phyloP scores from a whole-genome alignment of 2,888 invertebrate genomes.

The Phania funesta region DNA sequence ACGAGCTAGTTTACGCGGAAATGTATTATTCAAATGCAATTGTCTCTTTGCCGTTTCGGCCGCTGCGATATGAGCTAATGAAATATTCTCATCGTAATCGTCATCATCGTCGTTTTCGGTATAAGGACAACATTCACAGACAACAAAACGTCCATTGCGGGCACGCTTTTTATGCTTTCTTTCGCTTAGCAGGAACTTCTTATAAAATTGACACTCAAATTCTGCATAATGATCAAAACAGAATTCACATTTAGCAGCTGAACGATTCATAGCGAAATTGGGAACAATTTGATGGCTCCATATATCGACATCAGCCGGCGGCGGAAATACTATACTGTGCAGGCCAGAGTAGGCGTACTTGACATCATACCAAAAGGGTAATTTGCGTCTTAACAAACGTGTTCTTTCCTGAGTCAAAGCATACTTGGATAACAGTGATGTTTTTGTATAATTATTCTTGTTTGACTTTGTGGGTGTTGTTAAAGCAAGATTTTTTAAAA shows the following conservation, averaged over 20 bases:
- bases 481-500: conserved; percentile 69
- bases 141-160: conserved; percentile 80
- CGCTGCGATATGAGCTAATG: conserved; percentile 77
- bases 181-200: conserved; percentile 74
- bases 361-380: conserved; percentile 80
- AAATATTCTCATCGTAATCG: conserved; percentile 76
- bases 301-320: conserved; percentile 79
- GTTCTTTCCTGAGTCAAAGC: conserved; percentile 35
- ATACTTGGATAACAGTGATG: background rate
- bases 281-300: conserved; percentile 79
- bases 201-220: conserved; percentile 83
- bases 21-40: conserved; percentile 71
- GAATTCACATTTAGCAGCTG: conserved; percentile 82
- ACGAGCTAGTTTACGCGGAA: conserved; percentile 76
- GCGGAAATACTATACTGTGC: conserved; percentile 79
- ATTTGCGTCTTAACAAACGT: conserved; percentile 71
- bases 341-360: conserved; percentile 80
- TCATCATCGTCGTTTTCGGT: conserved; percentile 73
- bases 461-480: conserved; percentile 44
- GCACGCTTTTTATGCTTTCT: conserved; percentile 79
- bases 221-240: conserved; percentile 83
- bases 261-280: conserved; percentile 79
- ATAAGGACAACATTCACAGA: conserved; percentile 85
- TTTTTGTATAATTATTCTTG: background rate
- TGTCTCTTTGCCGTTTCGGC: conserved; percentile 76